Evolutionary conservation across 2,797 vertebrate species (phyloP), one percentile per base, ranked within the genome.

Genomic region (Pagetopsis macropterus): DNA sequence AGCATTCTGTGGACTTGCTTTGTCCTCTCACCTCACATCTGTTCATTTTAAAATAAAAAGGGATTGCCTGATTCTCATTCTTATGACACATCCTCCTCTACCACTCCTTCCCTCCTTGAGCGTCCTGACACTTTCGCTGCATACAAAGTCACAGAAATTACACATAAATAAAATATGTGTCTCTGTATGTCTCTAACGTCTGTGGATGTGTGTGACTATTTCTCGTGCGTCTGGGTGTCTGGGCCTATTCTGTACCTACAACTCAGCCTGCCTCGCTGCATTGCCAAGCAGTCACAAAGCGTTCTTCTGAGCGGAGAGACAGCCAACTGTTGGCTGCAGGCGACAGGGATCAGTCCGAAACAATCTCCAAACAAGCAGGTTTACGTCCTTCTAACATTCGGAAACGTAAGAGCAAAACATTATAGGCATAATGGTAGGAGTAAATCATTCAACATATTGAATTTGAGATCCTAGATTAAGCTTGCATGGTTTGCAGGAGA

Each of bases 11-110:
- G 60, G 56, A 60, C 62, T 61, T 43, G 48, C 33, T 83, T 82
- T 59, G 75, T 84, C 76, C 69, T 80, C 60, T 15, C 55, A 71
- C 48, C 3, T 81, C 70, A 73, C 85, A 87, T 80, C 76, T 89
- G 84, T 62, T 78, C 55, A 51, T 66, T 74, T 76, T 70, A 5
- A 5, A 69, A 71, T 27, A 11, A 55, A 79, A 14, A n/a, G 27
- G 23, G 46, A 63, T 58, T 8, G 21, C 33, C 7, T 37, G 6
- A 37, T 37, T 37, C 33, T 37, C 8, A 37, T 64, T 33, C 33
- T 33, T 13, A 33, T 76, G 46, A 50, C 41, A 60, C 46, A 56
- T 54, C 12, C 3, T 58, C n/a, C 49, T 70, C 60, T 23, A 1
- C 19, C 57, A 3, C 21, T 3, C 0, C 45, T 6, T 51, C 48